Conservation (phyloP, 2,113 vertebrate genomes). For the Balaeniceps rex region DNA sequence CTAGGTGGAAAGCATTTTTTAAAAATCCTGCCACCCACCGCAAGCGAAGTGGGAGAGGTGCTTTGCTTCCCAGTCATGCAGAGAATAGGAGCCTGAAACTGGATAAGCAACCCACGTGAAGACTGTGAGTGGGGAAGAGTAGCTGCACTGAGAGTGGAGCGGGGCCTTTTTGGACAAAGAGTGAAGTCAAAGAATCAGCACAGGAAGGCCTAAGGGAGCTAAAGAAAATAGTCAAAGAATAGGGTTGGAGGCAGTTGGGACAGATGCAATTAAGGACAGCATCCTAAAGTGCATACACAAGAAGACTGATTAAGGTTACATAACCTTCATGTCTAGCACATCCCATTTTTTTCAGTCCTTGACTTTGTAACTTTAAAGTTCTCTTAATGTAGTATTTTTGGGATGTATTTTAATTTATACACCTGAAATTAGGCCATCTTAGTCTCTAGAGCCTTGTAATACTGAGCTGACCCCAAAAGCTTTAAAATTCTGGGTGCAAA, state of each 20-base stretch:
- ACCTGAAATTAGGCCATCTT: not conserved
- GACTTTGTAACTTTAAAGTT: not conserved
- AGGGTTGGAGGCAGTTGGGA: not conserved
- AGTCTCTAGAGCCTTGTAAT: not conserved
- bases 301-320: not conserved
- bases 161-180: not conserved
- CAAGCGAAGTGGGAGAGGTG: not conserved
- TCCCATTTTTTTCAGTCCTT: not conserved
- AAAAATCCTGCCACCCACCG: not conserved
- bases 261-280: not conserved
- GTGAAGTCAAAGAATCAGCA: not conserved
- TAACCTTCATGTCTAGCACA: not conserved
- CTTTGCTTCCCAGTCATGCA: not conserved
- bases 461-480: not conserved
- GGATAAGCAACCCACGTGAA: not conserved
- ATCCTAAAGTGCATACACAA: not conserved
- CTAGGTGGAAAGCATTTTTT: not conserved
- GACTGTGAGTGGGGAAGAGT: not conserved
- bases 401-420: not conserved
- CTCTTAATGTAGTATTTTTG: not conserved
- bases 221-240: not conserved
- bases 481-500: not conserved
- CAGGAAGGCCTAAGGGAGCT: not conserved
- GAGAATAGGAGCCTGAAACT: not conserved
- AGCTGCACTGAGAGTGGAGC: not conserved